Evolutionary conservation across 2,797 vertebrate genomes (phyloP).

Genomic region (Taeniopygia guttata): DNA sequence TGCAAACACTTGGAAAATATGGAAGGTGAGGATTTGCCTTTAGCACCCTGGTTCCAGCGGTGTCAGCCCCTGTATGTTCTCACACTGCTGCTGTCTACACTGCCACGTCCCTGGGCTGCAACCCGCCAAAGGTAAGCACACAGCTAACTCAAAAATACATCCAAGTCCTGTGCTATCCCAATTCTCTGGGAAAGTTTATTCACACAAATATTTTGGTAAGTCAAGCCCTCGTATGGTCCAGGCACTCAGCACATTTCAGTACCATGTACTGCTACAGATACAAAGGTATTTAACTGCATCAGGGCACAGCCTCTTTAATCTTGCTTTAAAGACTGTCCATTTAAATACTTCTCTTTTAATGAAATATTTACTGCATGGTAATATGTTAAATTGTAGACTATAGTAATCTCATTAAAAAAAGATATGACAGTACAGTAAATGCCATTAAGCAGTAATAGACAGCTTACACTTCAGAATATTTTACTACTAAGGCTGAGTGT

Average conservation of each 20-base stretch:
- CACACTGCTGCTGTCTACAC: background rate
- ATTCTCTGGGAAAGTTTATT: background rate
- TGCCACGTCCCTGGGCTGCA: background rate
- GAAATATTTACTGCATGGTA: slow-evolving; percentile 47
- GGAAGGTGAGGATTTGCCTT: background rate
- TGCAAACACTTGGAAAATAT: background rate
- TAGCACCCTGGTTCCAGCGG: background rate
- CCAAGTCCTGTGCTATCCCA: background rate
- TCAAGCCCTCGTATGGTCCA: background rate
- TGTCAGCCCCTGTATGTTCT: background rate
- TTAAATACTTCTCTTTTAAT: slow-evolving; percentile 51
- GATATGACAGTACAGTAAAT: slow-evolving; percentile 34
- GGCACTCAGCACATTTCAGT: background rate
- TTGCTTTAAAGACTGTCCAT: slow-evolving; percentile 7
- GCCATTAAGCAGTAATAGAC: slow-evolving; percentile 25
- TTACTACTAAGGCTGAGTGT: background rate
- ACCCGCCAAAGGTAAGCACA: background rate
- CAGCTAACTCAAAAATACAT: background rate
- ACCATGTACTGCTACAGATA: background rate
- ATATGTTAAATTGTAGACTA: slow-evolving; percentile 48
- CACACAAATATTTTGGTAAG: background rate
- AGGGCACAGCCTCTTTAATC: background rate
- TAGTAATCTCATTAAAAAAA: slow-evolving; percentile 51
- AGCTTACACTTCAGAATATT: slow-evolving; percentile 18
- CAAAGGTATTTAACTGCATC: background rate